Conservation (phyloP, 2,113 vertebrate species). For the Capreolus pygargus region DNA sequence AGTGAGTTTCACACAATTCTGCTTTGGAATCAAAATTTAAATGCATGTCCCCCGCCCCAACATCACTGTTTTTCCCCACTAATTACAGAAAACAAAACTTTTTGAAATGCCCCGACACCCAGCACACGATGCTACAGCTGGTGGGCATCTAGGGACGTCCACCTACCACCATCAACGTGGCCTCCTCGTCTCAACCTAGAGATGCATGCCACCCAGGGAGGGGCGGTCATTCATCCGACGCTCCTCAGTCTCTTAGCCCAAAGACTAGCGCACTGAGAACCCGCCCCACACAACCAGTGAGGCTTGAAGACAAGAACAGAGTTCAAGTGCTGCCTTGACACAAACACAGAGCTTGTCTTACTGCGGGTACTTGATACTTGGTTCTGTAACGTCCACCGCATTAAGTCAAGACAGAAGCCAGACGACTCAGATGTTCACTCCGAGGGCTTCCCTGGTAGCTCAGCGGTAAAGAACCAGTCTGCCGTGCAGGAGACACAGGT, state of each 20-base stretch:
- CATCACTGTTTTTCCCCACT: not conserved
- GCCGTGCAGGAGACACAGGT: not conserved
- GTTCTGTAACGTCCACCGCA: not conserved
- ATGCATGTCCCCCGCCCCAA: not conserved
- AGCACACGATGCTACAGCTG: accelerated
- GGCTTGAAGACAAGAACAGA: not conserved
- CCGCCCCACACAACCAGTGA: not conserved
- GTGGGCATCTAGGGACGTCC: too few relatives aligned
- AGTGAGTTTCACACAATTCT: not conserved
- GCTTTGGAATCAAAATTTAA: not conserved
- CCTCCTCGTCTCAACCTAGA: not conserved
- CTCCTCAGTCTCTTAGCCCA: not conserved
- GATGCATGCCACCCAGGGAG: not conserved
- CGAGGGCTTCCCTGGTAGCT: not conserved
- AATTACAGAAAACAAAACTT: not conserved
- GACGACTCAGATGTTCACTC: not conserved
- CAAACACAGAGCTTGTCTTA: not conserved
- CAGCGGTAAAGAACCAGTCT: too few relatives aligned
- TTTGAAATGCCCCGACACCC: not conserved
- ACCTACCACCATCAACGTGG: not conserved
- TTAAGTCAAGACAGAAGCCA: not conserved
- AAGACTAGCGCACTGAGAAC: not conserved
- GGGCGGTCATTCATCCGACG: not conserved
- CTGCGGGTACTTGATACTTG: not conserved
- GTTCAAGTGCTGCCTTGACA: not conserved